Evolutionary conservation across 2,888 invertebrate genomes (phyloP), one percentile per base, ranked within the genome.

Genomic region (Drosophila macrothrix): DNA sequence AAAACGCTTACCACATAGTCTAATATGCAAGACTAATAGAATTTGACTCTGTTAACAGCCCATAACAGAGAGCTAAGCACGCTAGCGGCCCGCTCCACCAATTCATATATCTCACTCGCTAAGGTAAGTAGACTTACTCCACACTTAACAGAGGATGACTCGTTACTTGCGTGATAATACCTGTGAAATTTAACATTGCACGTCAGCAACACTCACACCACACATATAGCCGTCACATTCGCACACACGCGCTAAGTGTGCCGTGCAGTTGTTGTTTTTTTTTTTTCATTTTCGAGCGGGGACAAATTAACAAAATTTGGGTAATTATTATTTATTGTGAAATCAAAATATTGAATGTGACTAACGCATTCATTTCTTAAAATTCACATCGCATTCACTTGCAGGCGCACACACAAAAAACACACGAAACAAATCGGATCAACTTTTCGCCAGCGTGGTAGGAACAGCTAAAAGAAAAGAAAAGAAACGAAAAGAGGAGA

Each of bases 401-500:
- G 49, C 69, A 81, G 73, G 33, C 61, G 14, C 56, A 49, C 54
- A 59, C 39, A 53, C 50, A 35, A 52, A n/a, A 55, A 46, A 56
- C 12, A 50, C 25, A 29, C 52, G 9, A 16, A 25, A 19, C 6
- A 68, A 66, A 49, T 79, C 77, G 81, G 81, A 77, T 79, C 41
- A 63, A 74, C 70, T 72, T 80, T 80, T 78, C 69, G 78, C 78
- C 72, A 81, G 65, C 78, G 80, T 80, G 75, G 72, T 80, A 72
- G 67, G 72, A 74, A 67, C 39, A 52, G 39, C 56, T 76, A 56
- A 78, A 77, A 73, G 66, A 60, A 75, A 73, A 76, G 81, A 46
- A 78, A 52, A 76, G 78, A 67, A 74, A 78, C 9, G 46, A 62
- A 80, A 67, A 83, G 87, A 88, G n/a, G n/a, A 88, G 76, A 41